Percentiles rank a stretch among this genome's conserved stretches.
Evolutionary conservation across 2,888 invertebrate species (phyloP).

Genomic region (Netelia inedita): DNA sequence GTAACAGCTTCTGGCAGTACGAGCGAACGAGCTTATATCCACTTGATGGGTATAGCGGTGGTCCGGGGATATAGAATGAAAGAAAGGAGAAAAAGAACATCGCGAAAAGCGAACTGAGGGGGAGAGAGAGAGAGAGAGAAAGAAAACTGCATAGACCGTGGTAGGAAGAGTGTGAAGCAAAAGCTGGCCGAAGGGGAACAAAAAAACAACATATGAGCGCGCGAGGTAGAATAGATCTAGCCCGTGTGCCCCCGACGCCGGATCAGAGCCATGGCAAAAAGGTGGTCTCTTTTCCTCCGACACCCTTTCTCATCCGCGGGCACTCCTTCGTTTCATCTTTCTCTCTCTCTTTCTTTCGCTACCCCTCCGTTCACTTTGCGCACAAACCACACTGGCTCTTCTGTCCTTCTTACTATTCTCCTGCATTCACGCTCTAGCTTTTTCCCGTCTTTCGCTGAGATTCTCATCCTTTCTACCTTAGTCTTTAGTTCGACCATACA

Average conservation of each 20-base stretch:
- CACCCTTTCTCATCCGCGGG: constrained; percentile 66
- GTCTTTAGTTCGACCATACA: constrained; percentile 58
- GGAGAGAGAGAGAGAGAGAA: constrained; percentile 11
- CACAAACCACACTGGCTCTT: constrained; percentile 36
- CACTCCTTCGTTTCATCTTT: neutral
- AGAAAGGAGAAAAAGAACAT: constrained; percentile 15
- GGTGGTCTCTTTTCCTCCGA: constrained; percentile 64
- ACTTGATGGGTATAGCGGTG: constrained; percentile 51
- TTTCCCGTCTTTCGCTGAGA: constrained; percentile 57
- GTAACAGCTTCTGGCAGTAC: constrained; percentile 63
- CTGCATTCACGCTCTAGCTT: constrained; percentile 49
- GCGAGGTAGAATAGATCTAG: constrained; percentile 67
- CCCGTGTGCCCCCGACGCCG: constrained; percentile 57
- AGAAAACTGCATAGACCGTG: constrained; percentile 47
- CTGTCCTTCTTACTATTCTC: constrained; percentile 50
- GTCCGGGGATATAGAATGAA: constrained; percentile 37
- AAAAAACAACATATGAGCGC: constrained; percentile 58
- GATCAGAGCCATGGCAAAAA: constrained; percentile 71
- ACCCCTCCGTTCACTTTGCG: constrained; percentile 48
- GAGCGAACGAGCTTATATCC: constrained; percentile 69
- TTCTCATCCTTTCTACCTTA: constrained; percentile 39
- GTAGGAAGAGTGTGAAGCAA: constrained; percentile 57
- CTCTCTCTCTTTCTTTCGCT: constrained; percentile 11
- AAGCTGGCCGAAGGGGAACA: constrained; percentile 48
- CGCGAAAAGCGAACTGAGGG: constrained; percentile 19